Base-by-base conservation (phyloP, 2,797 vertebrate genomes). In the Sorex maritimensis region DNA sequence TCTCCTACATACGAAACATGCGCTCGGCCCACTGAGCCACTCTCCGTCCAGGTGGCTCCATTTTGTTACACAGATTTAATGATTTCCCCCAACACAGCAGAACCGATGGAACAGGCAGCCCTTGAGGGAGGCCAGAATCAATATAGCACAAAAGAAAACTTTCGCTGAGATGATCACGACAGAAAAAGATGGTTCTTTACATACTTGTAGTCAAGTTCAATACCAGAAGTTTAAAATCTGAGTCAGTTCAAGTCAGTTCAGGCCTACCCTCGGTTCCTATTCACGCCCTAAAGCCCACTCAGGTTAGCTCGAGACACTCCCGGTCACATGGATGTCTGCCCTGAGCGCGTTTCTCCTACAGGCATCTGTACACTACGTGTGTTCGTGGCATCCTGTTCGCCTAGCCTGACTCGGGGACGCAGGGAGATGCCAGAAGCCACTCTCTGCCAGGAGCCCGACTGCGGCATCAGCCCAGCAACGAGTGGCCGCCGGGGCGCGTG, bases 121-220 rank as follows among this genome's bases (percentile, higher is more conserved):
- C 41, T 44, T 44, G 41, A 44, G 41, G 41, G 41, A 44, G 41
- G 41, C 5, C 41, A 44, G 41, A 44, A 44, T 44, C 41, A 7
- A 85, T 38, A 58, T 0, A 7, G 28, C 1, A 61, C 13, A 78
- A 72, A 86, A 71, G 21, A 78, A 78, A 58, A 44, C 38, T 46
- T 65, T 10, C 12, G 44, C 24, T 81, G 34, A 55, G 19, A 58
- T 7, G 65, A 34, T 34, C 58, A 4, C 1, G 15, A 13, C 65
- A 46, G 14, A 38, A 63, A 87, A 87, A 84, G 12, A 63, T 24
- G 61, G 55, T 5, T 3, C 1, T 74, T 58, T 81, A 71, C 24
- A 63, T 13, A 55, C n/a, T 72, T 81, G 30, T 58, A 30, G 49
- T 82, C 49, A 80, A 90, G 38, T 81, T 67, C 55, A 79, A n/a